These are phyloP conservation scores for Diabrotica virgifera DNA, from an alignment of 1,140 invertebrate species.

Conservation along the genomic window DNA sequence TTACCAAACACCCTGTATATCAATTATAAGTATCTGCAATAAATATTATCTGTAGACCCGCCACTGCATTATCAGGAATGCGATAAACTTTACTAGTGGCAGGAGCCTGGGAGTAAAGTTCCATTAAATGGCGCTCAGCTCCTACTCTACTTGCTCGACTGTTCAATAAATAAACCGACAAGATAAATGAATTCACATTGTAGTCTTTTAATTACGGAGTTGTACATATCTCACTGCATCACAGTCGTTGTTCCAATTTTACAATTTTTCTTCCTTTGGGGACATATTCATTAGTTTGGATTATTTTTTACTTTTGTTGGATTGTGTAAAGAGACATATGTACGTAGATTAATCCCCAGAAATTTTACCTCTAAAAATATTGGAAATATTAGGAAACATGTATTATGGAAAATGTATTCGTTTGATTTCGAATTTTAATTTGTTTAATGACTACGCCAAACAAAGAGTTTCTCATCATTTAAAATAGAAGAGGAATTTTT, in stretches of 20 bases:
- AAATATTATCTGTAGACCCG: background rate
- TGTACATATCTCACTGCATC: background rate
- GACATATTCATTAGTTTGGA: background rate
- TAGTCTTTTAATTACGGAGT: background rate
- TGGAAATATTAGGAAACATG: too few relatives aligned
- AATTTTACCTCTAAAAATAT: too few relatives aligned
- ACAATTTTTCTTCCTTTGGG: background rate
- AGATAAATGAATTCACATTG: background rate
- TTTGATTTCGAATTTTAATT: too few relatives aligned
- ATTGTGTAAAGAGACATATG: too few relatives aligned
- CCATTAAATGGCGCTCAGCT: background rate
- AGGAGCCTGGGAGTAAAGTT: background rate
- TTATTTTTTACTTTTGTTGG: too few relatives aligned
- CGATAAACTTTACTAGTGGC: background rate
- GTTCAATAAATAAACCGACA: constrained; percentile 2
- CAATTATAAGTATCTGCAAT: too few relatives aligned
- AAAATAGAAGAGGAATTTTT: too few relatives aligned
- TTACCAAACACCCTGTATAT: too few relatives aligned
- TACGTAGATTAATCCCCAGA: too few relatives aligned
- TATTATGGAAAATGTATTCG: too few relatives aligned
- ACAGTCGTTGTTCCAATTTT: background rate
- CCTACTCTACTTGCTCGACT: background rate
- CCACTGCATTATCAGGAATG: background rate
- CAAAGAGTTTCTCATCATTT: too few relatives aligned
- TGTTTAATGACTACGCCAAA: too few relatives aligned